These are phyloP conservation scores for Myrmecophaga tridactyla DNA, from an alignment of 2,113 vertebrate species.

Conservation along the genomic window DNA sequence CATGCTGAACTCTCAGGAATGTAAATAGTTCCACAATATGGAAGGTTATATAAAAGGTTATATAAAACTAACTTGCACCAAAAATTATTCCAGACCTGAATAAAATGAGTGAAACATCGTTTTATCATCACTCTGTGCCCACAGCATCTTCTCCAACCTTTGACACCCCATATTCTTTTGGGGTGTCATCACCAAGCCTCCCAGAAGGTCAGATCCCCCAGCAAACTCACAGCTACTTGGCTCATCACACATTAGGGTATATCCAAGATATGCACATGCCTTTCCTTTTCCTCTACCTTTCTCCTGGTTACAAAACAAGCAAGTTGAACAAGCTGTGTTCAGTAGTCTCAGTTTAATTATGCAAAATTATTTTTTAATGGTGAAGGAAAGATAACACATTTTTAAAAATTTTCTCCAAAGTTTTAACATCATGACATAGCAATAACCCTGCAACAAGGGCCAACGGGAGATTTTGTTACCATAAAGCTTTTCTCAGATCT, in stretches of 20 bases:
- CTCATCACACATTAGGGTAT: background rate
- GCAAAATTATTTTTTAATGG: background rate
- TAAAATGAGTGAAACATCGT: background rate
- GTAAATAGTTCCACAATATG: background rate
- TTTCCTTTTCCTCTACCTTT: background rate
- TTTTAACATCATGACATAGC: background rate
- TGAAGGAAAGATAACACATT: background rate
- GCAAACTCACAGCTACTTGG: background rate
- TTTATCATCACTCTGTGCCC: background rate
- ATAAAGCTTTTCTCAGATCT: background rate
- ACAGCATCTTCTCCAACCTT: background rate
- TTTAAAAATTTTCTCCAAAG: background rate
- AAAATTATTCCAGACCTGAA: background rate
- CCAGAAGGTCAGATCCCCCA: background rate
- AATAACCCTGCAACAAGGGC: background rate
- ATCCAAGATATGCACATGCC: fast-evolving
- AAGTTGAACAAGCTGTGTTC: background rate
- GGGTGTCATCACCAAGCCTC: background rate
- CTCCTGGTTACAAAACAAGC: background rate
- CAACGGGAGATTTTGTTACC: background rate
- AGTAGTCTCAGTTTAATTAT: background rate
- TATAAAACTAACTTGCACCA: background rate
- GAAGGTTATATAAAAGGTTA: background rate
- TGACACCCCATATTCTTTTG: background rate
- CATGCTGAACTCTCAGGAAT: background rate